Evolutionary conservation across 2,113 vertebrate genomes (phyloP).

Genomic region (Patagioenas fasciata): DNA sequence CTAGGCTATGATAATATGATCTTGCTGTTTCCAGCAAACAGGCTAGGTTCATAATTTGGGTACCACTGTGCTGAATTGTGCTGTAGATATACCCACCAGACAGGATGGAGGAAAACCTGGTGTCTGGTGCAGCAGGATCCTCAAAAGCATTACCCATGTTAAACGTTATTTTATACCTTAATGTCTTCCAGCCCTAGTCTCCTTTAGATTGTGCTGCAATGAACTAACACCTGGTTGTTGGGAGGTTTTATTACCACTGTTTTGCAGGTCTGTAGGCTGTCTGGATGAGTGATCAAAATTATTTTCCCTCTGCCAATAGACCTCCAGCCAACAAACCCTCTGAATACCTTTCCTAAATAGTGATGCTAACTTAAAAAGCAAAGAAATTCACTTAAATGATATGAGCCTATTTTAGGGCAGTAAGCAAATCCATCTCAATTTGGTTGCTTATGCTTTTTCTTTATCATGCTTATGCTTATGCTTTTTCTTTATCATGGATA

Average conservation of each 20-base stretch:
- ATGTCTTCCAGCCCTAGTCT: neutral
- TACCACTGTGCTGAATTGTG: neutral
- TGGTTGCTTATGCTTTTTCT: neutral
- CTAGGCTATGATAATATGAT: neutral
- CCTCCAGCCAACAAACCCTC: neutral
- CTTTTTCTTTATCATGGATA: neutral
- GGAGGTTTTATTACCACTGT: neutral
- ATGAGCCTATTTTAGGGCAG: neutral
- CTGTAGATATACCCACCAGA: neutral
- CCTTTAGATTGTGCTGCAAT: neutral
- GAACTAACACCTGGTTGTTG: neutral
- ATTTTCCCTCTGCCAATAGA: neutral
- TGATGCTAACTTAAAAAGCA: neutral
- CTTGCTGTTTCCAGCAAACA: neutral
- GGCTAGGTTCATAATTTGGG: neutral
- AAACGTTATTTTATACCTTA: neutral
- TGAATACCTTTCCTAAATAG: neutral
- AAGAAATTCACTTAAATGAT: neutral
- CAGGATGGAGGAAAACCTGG: neutral
- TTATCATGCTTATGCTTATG: neutral
- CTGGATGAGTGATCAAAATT: neutral
- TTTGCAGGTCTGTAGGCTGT: neutral
- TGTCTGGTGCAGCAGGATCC: neutral
- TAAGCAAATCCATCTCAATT: neutral
- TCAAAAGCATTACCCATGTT: neutral